Evolutionary conservation across 2,888 invertebrate genomes (phyloP).

Genomic region (Amblyteles armatorius): DNA sequence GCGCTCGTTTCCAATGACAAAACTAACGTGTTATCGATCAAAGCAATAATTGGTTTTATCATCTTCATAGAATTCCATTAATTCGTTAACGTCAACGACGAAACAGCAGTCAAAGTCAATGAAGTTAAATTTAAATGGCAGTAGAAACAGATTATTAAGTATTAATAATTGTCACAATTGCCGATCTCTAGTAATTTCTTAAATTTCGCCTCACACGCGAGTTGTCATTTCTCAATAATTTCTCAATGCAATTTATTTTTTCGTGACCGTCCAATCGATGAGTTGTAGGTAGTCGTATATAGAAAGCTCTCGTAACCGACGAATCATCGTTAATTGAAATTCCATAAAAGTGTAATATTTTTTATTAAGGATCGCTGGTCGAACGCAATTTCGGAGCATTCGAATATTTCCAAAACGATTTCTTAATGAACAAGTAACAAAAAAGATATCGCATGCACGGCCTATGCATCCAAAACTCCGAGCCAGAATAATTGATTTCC

Average conservation of each 20-base stretch:
- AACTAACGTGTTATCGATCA: background rate
- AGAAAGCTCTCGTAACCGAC: too few species aligned
- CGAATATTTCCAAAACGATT: background rate
- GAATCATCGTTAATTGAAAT: too few species aligned
- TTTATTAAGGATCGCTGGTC: too few species aligned
- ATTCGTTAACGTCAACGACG: background rate
- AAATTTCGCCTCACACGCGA: background rate
- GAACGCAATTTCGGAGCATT: too few species aligned
- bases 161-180: background rate
- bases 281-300: background rate
- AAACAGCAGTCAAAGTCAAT: background rate
- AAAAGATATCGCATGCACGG: background rate
- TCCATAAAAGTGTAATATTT: too few species aligned
- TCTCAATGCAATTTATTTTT: background rate
- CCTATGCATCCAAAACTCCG: background rate
- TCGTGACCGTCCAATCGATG: background rate
- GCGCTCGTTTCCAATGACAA: constrained; percentile 5
- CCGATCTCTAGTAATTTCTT: background rate
- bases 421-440: background rate
- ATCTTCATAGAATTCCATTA: background rate
- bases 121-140: background rate
- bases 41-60: background rate
- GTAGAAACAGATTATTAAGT: background rate
- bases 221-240: background rate
- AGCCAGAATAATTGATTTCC: background rate